phyloP scores from a whole-genome alignment of 1,140 invertebrate genomes.

The Tetragonula clypearis region DNA sequence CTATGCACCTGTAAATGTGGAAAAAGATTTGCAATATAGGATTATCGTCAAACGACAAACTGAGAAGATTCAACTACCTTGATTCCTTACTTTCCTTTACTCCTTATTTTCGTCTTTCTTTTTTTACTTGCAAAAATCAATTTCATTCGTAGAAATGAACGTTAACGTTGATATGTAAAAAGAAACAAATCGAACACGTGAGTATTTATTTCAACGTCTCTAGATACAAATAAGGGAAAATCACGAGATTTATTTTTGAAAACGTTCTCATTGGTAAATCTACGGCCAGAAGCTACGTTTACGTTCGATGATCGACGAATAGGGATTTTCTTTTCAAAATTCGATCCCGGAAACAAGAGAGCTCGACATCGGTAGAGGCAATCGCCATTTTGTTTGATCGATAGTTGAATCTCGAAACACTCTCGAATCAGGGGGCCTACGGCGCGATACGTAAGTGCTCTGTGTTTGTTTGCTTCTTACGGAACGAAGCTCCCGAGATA shows the following conservation, averaged over 20 bases:
- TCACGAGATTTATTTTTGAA: not conserved
- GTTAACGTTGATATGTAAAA: not conserved
- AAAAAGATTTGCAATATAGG: not conserved
- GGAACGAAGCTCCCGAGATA: slow-evolving; percentile 65
- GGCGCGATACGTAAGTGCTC: slow-evolving; percentile 66
- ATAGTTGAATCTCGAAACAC: slow-evolving; percentile 67
- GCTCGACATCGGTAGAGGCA: slow-evolving; percentile 5
- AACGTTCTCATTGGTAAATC: not conserved
- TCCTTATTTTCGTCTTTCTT: too few species aligned
- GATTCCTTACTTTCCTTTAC: not conserved
- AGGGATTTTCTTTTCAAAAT: slow-evolving; percentile 35
- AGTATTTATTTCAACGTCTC: not conserved
- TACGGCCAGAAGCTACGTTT: not conserved
- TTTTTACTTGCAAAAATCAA: not conserved
- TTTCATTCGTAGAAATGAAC: not conserved
- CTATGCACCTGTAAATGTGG: not conserved
- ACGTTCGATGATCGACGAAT: not conserved
- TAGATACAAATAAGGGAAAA: not conserved
- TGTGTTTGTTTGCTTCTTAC: slow-evolving; percentile 73
- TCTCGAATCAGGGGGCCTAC: slow-evolving; percentile 62
- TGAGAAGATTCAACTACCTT: not conserved
- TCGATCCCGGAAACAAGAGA: slow-evolving; percentile 36
- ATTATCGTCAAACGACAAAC: not conserved
- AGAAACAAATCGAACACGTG: not conserved
- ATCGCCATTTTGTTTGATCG: slow-evolving; percentile 55